Base-by-base conservation (phyloP, 2,888 invertebrate genomes). In the Xylophagus ater region DNA sequence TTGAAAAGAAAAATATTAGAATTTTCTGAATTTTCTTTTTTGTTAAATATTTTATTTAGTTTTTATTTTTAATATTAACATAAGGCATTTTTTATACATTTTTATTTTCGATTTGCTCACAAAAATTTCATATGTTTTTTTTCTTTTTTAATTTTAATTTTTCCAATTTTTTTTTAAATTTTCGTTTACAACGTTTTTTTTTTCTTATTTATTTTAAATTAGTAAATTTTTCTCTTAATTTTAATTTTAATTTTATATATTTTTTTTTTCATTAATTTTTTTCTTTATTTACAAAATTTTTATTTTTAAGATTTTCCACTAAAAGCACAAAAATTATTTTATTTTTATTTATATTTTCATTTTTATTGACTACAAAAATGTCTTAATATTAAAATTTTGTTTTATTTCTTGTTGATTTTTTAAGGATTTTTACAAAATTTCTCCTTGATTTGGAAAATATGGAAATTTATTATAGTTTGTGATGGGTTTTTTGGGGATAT, bases 21-120 rank as follows among this genome's bases (percentile, higher is more conserved):
- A n/a, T n/a, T n/a, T n/a, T n/a, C n/a, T n/a, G n/a, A n/a, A n/a
- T n/a, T n/a, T n/a, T n/a, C n/a, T 15, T 31, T 31, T 15, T 12
- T 15, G 20, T 37, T 29, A 31, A 13, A 37, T 31, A 31, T 37
- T 37, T 30, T 21, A 21, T 32, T 25, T 7, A 19, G 30, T 31
- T 26, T 26, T 40, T 34, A 17, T 24, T 43, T 46, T 33, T 49
- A 42, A 46, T 50, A 48, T 47, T 43, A 49, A 49, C 49, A 49
- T 49, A 51, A 49, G 50, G 49, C 49, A 51, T 45, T 47, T 44
- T 47, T n/a, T n/a, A n/a, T n/a, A n/a, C n/a, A n/a, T n/a, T n/a
- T n/a, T n/a, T n/a, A n/a, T n/a, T n/a, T n/a, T n/a, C n/a, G n/a
- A n/a, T n/a, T n/a, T n/a, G n/a, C n/a, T n/a, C n/a, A n/a, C n/a